Percentiles rank a stretch among this genome's conserved stretches.
phyloP scores from a whole-genome alignment of 2,113 vertebrate species.

The Gallinago media region DNA sequence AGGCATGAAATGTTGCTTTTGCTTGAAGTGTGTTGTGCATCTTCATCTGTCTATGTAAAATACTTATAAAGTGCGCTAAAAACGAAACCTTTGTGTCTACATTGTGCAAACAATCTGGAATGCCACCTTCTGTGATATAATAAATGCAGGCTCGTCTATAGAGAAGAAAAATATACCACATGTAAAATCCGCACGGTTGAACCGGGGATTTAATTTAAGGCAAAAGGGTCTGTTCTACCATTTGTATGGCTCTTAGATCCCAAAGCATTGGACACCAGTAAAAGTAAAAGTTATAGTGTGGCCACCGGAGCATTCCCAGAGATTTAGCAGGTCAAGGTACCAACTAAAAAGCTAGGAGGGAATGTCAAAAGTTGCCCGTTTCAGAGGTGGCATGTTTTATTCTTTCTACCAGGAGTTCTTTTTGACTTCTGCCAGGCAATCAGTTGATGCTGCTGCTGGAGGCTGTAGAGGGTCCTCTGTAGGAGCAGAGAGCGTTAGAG shows the following conservation, averaged over 20 bases:
- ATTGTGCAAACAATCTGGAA: constrained; percentile 59
- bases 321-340: neutral
- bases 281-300: neutral
- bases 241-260: neutral
- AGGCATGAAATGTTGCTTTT: constrained; percentile 59
- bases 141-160: neutral
- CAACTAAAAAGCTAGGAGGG: neutral
- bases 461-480: neutral
- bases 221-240: neutral
- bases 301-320: neutral
- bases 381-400: neutral
- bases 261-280: neutral
- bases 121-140: constrained; percentile 49
- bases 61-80: constrained; percentile 41
- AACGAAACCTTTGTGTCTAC: constrained; percentile 48
- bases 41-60: constrained; percentile 59
- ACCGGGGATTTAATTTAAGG: neutral
- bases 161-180: neutral
- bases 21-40: constrained; percentile 26
- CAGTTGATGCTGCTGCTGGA: neutral
- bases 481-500: neutral
- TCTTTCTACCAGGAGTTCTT: neutral
- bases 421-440: neutral
- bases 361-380: neutral
- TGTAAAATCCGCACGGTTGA: neutral